These are phyloP conservation scores for Dunckerocampus dactyliophorus DNA, from an alignment of 2,113 vertebrate genomes.

Conservation along the genomic window DNA sequence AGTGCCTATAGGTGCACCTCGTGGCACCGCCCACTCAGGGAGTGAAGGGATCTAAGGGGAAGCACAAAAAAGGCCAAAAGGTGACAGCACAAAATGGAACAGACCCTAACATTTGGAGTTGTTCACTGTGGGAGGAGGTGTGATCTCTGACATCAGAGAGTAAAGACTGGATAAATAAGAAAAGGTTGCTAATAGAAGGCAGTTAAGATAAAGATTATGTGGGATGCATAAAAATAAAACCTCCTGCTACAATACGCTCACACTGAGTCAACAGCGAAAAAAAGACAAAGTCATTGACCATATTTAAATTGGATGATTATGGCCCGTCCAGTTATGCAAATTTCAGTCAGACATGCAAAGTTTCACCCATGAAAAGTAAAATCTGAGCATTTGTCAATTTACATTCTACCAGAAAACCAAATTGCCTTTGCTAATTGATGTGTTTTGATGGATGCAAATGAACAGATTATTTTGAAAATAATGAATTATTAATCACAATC, in stretches of 20 bases:
- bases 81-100: too few species aligned
- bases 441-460: conserved; percentile 55
- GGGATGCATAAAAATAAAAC: conserved; percentile 11
- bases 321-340: background rate
- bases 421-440: conserved; percentile 45
- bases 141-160: conserved; percentile 9
- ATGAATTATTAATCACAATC: conserved; percentile 67
- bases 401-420: conserved; percentile 29
- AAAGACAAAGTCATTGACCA: conserved; percentile 7
- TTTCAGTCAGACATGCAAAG: conserved; percentile 8
- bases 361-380: conserved; percentile 10
- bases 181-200: conserved; percentile 32
- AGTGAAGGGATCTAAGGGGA: too few species aligned
- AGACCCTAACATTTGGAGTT: too few species aligned
- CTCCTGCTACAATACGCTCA: background rate
- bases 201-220: conserved; percentile 21
- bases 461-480: conserved; percentile 62
- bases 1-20: too few species aligned
- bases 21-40: too few species aligned
- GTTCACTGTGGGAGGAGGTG: conserved; percentile 27
- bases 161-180: conserved; percentile 44
- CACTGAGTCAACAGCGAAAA: background rate
- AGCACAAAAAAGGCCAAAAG: too few species aligned
- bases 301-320: conserved; percentile 16
- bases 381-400: conserved; percentile 19